phyloP scores from a whole-genome alignment of 2,797 vertebrate species.

The Rhabdomys pumilio region DNA sequence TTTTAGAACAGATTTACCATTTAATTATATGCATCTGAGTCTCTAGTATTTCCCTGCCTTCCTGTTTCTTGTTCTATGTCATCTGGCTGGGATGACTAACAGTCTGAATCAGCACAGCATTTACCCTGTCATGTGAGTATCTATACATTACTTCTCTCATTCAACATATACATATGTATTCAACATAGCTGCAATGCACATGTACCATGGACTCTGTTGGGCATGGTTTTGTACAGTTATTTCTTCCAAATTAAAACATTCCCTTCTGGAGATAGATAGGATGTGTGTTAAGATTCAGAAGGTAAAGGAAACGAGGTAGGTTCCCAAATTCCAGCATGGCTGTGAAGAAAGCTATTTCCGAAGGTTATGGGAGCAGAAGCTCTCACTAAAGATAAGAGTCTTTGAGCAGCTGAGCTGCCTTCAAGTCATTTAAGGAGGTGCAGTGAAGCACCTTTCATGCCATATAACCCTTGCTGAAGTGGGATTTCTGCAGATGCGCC shows the following conservation, averaged over 20 bases:
- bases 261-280: neutral
- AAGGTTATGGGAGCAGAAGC: neutral
- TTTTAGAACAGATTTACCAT: neutral
- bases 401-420: neutral
- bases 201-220: neutral
- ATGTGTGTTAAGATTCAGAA: neutral
- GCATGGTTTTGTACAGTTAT: neutral
- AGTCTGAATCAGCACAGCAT: neutral
- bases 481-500: too few relatives aligned
- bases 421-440: neutral
- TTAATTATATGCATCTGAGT: neutral
- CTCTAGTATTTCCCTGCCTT: neutral
- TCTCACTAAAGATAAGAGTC: neutral
- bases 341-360: neutral
- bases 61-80: neutral
- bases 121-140: neutral
- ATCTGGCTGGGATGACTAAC: neutral
- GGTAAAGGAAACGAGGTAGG: neutral
- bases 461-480: neutral
- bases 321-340: neutral
- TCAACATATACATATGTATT: neutral
- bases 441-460: neutral
- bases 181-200: neutral
- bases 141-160: neutral
- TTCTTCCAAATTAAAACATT: neutral